These are phyloP conservation scores for Halichoeres trimaculatus DNA, from an alignment of 2,113 vertebrate species.

Conservation along the genomic window DNA sequence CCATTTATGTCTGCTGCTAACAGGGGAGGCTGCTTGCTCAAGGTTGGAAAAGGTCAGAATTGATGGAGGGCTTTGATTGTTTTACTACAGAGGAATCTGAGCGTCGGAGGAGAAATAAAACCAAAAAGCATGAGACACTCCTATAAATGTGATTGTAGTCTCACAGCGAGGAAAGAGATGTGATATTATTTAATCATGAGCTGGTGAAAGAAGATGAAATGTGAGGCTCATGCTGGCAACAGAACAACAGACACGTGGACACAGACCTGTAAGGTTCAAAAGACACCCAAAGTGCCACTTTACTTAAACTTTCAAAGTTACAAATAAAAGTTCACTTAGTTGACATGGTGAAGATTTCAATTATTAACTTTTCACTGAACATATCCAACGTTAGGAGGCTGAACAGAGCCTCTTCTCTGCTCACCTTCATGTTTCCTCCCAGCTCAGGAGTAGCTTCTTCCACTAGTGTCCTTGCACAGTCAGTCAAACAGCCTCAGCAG, in stretches of 20 bases:
- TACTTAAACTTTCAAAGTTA: constrained; percentile 79
- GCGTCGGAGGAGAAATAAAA: constrained; percentile 38
- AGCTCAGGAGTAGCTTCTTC: constrained; percentile 75
- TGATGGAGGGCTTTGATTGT: constrained; percentile 68
- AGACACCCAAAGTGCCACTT: constrained; percentile 80
- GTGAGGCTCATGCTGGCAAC: not conserved
- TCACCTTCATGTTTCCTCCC: constrained; percentile 66
- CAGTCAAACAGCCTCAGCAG: constrained; percentile 61
- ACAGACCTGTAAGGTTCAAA: constrained; percentile 73
- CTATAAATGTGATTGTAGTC: constrained; percentile 42
- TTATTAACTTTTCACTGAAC: constrained; percentile 70
- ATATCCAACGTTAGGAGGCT: constrained; percentile 69
- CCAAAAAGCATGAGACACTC: constrained; percentile 7
- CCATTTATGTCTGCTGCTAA: constrained; percentile 57
- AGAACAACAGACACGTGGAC: constrained; percentile 57
- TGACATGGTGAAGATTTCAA: constrained; percentile 74
- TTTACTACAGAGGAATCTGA: constrained; percentile 42
- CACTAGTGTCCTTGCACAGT: constrained; percentile 71
- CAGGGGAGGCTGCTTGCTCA: constrained; percentile 45
- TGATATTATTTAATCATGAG: constrained; percentile 22
- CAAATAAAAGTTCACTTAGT: constrained; percentile 78
- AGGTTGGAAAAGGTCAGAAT: constrained; percentile 71
- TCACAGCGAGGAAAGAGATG: constrained; percentile 22
- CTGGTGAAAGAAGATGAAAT: constrained; percentile 31
- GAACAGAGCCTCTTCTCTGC: constrained; percentile 63